Percentiles rank a stretch among this genome's conserved stretches.
Evolutionary conservation across 2,888 invertebrate genomes (phyloP).

Genomic region (Anthoptus insignis): DNA sequence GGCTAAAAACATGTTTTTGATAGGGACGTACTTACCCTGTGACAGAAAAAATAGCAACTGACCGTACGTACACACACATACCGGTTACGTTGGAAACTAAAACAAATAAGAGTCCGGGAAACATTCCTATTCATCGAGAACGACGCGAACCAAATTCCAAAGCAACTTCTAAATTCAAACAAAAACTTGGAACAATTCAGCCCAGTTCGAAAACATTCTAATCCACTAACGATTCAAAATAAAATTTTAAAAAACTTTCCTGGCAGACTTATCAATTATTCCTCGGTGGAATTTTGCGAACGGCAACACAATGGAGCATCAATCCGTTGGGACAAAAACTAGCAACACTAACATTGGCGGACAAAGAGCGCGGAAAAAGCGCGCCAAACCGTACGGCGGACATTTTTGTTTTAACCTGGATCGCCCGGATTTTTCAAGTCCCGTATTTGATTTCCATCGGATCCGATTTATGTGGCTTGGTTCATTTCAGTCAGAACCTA

Average conservation of each 20-base stretch:
- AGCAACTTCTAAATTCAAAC: constrained; percentile 27
- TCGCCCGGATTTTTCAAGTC: constrained; percentile 19
- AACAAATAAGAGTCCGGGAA: constrained; percentile 28
- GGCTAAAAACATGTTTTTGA: too few relatives aligned
- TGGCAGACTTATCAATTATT: constrained; percentile 76
- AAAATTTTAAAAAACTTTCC: constrained; percentile 56
- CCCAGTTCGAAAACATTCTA: constrained; percentile 63
- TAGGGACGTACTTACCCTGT: too few relatives aligned
- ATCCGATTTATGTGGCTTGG: background rate
- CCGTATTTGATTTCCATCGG: constrained; percentile 15
- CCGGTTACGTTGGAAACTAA: constrained; percentile 7
- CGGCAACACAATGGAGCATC: constrained; percentile 81
- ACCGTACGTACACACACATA: background rate
- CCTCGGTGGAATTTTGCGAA: constrained; percentile 70
- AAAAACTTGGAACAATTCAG: constrained; percentile 46
- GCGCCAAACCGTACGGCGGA: constrained; percentile 46
- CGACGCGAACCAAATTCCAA: constrained; percentile 26
- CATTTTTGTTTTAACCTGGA: constrained; percentile 47
- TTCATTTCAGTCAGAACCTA: background rate
- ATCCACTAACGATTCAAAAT: constrained; percentile 66
- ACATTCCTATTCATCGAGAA: constrained; percentile 27
- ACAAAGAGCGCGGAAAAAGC: constrained; percentile 67
- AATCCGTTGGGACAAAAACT: constrained; percentile 70
- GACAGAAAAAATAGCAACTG: background rate
- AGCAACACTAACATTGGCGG: constrained; percentile 69